Evolutionary conservation across 2,888 invertebrate species (phyloP), one percentile per base, ranked within the genome.

Genomic region (Cybosia mesomella): DNA sequence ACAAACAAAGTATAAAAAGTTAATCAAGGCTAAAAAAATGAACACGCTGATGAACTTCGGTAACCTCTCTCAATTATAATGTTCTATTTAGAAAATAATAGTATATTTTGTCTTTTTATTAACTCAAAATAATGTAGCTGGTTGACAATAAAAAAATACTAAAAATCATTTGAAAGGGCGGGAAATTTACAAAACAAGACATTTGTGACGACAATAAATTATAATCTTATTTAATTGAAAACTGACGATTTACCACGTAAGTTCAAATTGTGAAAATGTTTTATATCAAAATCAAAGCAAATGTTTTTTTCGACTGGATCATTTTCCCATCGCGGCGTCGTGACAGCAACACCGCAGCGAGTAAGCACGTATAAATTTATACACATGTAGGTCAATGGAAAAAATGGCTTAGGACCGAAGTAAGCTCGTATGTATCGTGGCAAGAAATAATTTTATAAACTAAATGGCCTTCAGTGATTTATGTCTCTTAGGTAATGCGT

Each of bases 401-500:
- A 95, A 92, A 95, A 94, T 95, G 95, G 95, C 94, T 92, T 94
- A 94, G 91, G 90, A 88, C 88, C 89, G 88, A 88, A 89, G 86
- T 83, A 86, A 92, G 89, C 89, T 92, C 91, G 80, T 94, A 92
- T 92, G 92, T 92, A 91, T 92, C 92, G 94, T 95, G 94, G 93
- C 93, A 94, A 93, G 90, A 90, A 92, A 92, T 91, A 93, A 89
- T 89, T 92, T 94, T 91, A 83, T 92, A 92, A 91, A 94, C 92
- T 95, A 95, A 95, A 95, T 95, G 95, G 95, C 95, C 92, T 95
- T 93, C 94, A 95, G 95, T 95, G 95, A 95, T 94, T 89, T 95
- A 91, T 94, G 94, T 91, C 94, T 92, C 88, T 87, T 93, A 93
- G 88, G 92, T 87, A 95, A 95, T 91, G 92, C 93, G 90, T 95